Evolutionary conservation across 2,888 invertebrate species (phyloP).

Genomic region (Monopis laevigella): DNA sequence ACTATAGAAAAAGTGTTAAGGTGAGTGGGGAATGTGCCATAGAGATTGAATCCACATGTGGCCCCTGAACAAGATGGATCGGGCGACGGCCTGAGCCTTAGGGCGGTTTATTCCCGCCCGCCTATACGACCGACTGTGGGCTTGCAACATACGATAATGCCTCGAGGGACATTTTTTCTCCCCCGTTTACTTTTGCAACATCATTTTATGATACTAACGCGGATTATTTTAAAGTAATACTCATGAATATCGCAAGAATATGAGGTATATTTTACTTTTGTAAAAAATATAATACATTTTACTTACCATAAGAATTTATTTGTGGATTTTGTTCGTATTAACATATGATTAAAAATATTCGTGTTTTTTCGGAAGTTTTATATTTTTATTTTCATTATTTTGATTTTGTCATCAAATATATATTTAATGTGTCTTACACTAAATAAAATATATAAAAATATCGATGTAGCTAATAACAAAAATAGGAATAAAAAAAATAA

Average conservation of each 20-base stretch:
- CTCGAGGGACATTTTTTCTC: slow-evolving; percentile 41
- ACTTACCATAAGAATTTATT: no score
- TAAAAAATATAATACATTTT: no score
- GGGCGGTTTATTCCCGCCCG: slow-evolving; percentile 3
- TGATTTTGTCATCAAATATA: no score
- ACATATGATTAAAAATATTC: no score
- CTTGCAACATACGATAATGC: slow-evolving; percentile 15
- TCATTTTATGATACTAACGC: slow-evolving; percentile 56
- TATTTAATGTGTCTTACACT: no score
- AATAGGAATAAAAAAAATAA: no score
- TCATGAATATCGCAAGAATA: neutral
- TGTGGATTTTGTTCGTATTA: no score
- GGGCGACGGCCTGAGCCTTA: slow-evolving; percentile 8
- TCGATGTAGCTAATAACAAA: no score
- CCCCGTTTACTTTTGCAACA: slow-evolving; percentile 55
- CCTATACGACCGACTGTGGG: slow-evolving; percentile 1
- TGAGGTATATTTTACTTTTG: neutral
- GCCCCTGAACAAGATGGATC: slow-evolving; percentile 41
- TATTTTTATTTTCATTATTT: no score
- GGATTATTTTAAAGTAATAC: slow-evolving; percentile 38
- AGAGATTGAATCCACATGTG: slow-evolving; percentile 56
- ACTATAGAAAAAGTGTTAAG: slow-evolving; percentile 53
- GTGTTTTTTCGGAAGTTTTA: no score
- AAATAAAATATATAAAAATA: no score
- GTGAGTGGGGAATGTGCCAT: slow-evolving; percentile 58